A percentile compares a stretch with the other conserved stretches of the same genome.
phyloP scores from a whole-genome alignment of 2,113 vertebrate species.

The Megaleporinus macrocephalus region DNA sequence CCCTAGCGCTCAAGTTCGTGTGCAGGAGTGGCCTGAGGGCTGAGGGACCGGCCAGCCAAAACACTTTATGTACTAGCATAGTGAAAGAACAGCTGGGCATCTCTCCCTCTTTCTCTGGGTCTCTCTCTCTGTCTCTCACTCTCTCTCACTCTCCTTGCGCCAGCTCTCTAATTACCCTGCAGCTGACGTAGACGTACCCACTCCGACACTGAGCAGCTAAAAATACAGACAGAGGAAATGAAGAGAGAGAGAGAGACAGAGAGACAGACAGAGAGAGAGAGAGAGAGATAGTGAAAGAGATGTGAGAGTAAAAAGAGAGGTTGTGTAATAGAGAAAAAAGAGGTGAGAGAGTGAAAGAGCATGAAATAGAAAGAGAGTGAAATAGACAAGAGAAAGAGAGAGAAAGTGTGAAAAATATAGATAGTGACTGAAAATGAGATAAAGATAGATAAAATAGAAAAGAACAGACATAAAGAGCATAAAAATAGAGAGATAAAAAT shows the following conservation, averaged over 20 bases:
- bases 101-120: constrained; percentile 3
- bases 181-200: constrained; percentile 40
- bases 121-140: constrained; percentile 12
- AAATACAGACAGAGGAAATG: constrained; percentile 34
- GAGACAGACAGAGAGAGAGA: neutral
- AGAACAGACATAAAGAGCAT: no score
- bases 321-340: neutral
- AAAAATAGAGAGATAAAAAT: no score
- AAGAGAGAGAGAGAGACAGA: neutral
- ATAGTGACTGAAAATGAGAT: no score
- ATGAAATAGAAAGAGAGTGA: neutral
- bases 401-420: neutral
- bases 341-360: neutral
- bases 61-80: neutral
- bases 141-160: neutral
- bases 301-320: no score
- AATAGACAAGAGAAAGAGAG: neutral
- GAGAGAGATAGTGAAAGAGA: neutral
- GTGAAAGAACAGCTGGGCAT: constrained; percentile 22
- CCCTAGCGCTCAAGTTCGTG: neutral
- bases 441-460: no score
- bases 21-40: constrained; percentile 11
- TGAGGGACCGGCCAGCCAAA: constrained; percentile 3
- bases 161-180: constrained; percentile 39
- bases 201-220: constrained; percentile 53